These are phyloP conservation scores for Anguilla marmorata DNA, from an alignment of 2,797 vertebrate species.

Conservation along the genomic window DNA sequence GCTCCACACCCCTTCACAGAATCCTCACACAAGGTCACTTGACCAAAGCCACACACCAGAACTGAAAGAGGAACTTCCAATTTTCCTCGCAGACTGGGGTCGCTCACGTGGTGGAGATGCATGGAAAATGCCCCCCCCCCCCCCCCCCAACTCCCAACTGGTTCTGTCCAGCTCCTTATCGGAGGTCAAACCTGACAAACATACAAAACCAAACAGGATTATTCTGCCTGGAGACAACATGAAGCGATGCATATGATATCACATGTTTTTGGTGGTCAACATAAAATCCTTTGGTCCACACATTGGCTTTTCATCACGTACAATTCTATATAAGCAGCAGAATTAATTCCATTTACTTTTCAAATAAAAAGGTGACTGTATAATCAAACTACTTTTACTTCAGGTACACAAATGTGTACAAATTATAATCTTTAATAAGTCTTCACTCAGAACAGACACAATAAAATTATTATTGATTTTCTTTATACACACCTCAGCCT, in stretches of 20 bases:
- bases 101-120: slow-evolving; percentile 46
- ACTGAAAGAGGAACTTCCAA: slow-evolving; percentile 71
- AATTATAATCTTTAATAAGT: neutral
- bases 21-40: slow-evolving; percentile 34
- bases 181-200: slow-evolving; percentile 24
- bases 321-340: neutral
- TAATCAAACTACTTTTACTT: neutral
- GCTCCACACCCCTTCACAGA: neutral
- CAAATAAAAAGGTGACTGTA: neutral
- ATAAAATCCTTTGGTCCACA: neutral
- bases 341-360: neutral
- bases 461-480: neutral
- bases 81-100: slow-evolving; percentile 36
- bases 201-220: slow-evolving; percentile 17
- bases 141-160: slow-evolving; percentile 48
- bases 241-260: neutral
- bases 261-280: neutral
- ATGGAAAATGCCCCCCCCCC: slow-evolving; percentile 45
- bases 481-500: neutral
- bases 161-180: slow-evolving; percentile 42
- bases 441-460: neutral
- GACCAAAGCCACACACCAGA: slow-evolving; percentile 65
- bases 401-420: neutral
- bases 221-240: neutral
- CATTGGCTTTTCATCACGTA: neutral